phyloP scores from a whole-genome alignment of 53 echinoderm and acorn worm species.

The Henricia sp. region DNA sequence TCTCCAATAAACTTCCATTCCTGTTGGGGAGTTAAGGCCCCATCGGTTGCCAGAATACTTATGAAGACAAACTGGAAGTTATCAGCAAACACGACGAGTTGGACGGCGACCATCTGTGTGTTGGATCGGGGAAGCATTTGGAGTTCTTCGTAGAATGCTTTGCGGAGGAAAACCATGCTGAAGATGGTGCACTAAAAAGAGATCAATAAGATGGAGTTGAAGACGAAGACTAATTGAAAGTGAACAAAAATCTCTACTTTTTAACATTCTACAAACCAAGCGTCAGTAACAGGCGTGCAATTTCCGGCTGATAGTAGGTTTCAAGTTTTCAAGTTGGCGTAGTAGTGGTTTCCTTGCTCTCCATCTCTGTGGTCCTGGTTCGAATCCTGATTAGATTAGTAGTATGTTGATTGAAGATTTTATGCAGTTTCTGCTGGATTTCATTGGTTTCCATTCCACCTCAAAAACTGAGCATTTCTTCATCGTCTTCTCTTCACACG shows the following conservation, averaged over 20 bases:
- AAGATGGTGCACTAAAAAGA: conserved; percentile 56
- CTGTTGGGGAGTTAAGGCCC: conserved; percentile 18
- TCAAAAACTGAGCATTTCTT: no score
- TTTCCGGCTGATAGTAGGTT: no score
- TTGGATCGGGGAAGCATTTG: conserved; percentile 43
- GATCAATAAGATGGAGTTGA: not conserved
- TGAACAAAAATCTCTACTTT: not conserved
- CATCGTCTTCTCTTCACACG: no score
- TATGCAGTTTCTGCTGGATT: no score
- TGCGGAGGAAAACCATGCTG: conserved; percentile 50
- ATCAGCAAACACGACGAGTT: conserved; percentile 47
- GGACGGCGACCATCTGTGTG: conserved; percentile 50
- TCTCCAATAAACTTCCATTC: conserved; percentile 11
- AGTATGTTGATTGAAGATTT: no score
- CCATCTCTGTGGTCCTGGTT: no score
- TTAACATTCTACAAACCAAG: no score
- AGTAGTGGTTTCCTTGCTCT: no score
- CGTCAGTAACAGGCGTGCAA: no score
- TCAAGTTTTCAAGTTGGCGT: no score
- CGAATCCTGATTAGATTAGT: no score
- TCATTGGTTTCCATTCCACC: no score
- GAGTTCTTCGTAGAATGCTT: conserved; percentile 55
- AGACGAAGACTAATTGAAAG: not conserved
- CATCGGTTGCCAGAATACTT: conserved; percentile 17
- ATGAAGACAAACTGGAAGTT: conserved; percentile 52